phyloP scores from a whole-genome alignment of 2,888 invertebrate species.

The Zygaena filipendulae region DNA sequence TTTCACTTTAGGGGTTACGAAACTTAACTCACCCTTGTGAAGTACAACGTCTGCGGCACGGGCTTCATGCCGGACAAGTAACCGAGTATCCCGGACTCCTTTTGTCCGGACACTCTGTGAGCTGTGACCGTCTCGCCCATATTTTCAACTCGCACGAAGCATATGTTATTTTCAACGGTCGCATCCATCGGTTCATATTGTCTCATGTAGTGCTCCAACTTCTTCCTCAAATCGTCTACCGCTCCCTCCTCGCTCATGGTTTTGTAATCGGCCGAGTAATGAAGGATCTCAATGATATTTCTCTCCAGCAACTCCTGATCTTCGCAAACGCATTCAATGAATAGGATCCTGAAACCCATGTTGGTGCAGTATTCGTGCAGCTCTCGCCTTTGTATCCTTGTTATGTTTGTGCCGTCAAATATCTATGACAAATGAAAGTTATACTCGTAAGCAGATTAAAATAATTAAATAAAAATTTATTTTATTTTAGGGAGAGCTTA shows the following conservation, averaged over 20 bases:
- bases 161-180: constrained; percentile 62
- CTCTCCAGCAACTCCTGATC: constrained; percentile 68
- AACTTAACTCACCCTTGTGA: constrained; percentile 83
- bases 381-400: constrained; percentile 80
- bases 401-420: constrained; percentile 93
- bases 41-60: constrained; percentile 86
- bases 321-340: constrained; percentile 92
- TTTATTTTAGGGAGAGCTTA: too few species aligned
- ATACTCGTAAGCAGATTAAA: too few species aligned
- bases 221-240: constrained; percentile 80
- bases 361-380: constrained; percentile 78
- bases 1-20: too few species aligned
- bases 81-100: constrained; percentile 86
- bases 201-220: constrained; percentile 85
- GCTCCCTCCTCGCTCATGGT: constrained; percentile 82
- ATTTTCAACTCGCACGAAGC: constrained; percentile 57
- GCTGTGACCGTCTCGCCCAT: constrained; percentile 77
- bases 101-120: constrained; percentile 78
- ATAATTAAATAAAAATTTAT: too few species aligned
- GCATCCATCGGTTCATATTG: constrained; percentile 85
- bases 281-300: constrained; percentile 77
- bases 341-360: constrained; percentile 86
- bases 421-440: constrained; percentile 79
- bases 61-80: constrained; percentile 89
- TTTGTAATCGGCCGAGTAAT: constrained; percentile 88